Evolutionary conservation across 1,140 invertebrate genomes (phyloP).

Genomic region (fruit fly (Drosophila melanogaster)): DNA sequence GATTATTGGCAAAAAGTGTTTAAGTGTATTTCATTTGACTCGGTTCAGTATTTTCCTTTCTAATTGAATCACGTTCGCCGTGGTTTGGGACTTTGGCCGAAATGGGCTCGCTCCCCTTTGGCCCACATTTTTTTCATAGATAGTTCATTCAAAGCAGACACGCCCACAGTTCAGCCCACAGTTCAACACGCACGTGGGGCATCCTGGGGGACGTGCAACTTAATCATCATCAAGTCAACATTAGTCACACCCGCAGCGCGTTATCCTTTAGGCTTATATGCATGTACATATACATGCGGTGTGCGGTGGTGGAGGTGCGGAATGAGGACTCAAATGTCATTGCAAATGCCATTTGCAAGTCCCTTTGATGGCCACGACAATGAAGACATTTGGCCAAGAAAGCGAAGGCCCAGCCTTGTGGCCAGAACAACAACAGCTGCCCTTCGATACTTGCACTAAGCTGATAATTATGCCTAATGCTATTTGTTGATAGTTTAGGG

Average conservation of each 20-base stretch:
- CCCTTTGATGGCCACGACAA: constrained; percentile 73
- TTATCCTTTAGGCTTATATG: constrained; percentile 61
- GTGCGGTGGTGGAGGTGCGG: constrained; percentile 5
- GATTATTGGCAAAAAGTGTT: constrained; percentile 65
- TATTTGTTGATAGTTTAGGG: constrained; percentile 55
- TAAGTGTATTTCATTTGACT: constrained; percentile 48
- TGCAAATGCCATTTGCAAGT: constrained; percentile 74
- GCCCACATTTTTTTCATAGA: constrained; percentile 16
- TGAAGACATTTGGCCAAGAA: constrained; percentile 68
- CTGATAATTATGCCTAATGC: constrained; percentile 71
- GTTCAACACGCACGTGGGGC: constrained; percentile 59
- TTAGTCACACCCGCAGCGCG: constrained; percentile 73
- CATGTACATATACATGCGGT: not conserved
- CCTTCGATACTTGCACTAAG: constrained; percentile 51
- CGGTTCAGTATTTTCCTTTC: constrained; percentile 49
- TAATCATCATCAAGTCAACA: constrained; percentile 79
- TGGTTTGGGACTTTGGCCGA: constrained; percentile 16
- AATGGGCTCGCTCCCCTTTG: constrained; percentile 22
- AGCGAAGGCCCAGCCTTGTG: constrained; percentile 16
- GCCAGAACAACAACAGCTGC: not conserved
- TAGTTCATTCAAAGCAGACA: constrained; percentile 44
- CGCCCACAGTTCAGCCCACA: constrained; percentile 52
- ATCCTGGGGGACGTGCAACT: constrained; percentile 62
- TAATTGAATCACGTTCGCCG: constrained; percentile 73
- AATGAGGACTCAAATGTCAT: constrained; percentile 63